Percentiles rank a stretch among this genome's conserved stretches.
Evolutionary conservation across 2,888 invertebrate species (phyloP).

Genomic region (Syritta pipiens): DNA sequence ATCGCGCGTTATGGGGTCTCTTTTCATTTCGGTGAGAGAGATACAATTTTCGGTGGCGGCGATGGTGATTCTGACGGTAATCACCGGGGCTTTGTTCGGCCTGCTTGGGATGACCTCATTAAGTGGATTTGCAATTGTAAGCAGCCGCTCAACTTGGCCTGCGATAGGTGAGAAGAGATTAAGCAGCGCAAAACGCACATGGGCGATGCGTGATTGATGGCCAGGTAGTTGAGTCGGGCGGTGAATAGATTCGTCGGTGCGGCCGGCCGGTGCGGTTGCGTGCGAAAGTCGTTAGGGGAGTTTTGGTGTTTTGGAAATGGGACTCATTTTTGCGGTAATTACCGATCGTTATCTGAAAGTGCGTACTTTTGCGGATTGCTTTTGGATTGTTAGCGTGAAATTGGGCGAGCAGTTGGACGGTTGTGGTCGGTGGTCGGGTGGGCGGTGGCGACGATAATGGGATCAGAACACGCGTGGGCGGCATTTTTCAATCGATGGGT

Average conservation of each 20-base stretch:
- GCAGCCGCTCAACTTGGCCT: background rate
- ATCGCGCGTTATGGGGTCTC: constrained; percentile 53
- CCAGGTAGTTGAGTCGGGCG: constrained; percentile 28
- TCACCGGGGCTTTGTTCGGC: constrained; percentile 16
- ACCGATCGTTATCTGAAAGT: constrained; percentile 48
- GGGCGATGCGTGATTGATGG: constrained; percentile 44
- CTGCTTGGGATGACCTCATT: constrained; percentile 58
- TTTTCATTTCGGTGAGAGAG: constrained; percentile 35
- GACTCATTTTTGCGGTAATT: constrained; percentile 55
- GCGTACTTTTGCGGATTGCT: background rate
- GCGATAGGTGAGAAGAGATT: constrained; percentile 46
- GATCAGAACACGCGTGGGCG: no score
- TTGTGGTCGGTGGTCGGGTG: no score
- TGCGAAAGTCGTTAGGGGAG: constrained; percentile 54
- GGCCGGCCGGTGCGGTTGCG: constrained; percentile 42
- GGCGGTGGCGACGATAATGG: no score
- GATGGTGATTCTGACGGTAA: constrained; percentile 32
- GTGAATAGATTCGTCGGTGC: constrained; percentile 24
- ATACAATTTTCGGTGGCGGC: constrained; percentile 37
- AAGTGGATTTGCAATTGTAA: constrained; percentile 59
- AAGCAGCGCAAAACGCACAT: constrained; percentile 33
- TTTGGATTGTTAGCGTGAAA: constrained; percentile 2
- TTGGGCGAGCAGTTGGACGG: background rate
- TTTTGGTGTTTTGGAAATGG: constrained; percentile 51
- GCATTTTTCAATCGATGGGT: no score